Conservation (phyloP, 2,797 vertebrate genomes). For the Ficedula albicollis region DNA sequence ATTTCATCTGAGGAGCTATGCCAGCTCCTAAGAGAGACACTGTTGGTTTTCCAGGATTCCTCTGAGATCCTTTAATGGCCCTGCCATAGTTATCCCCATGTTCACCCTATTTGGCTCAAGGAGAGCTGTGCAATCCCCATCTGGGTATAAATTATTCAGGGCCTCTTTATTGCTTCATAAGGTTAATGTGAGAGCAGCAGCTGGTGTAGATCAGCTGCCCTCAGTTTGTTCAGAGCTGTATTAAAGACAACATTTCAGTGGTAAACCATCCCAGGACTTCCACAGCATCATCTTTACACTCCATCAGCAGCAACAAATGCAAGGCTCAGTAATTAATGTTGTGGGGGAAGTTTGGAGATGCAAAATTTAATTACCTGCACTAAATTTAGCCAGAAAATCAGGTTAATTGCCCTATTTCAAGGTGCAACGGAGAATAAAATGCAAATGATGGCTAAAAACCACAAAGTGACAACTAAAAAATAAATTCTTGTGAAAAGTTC, state of each 20-base stretch:
- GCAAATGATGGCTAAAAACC: neutral
- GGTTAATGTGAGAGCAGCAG: neutral
- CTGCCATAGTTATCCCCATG: neutral
- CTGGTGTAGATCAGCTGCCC: neutral
- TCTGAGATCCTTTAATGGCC: neutral
- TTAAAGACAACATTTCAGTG: neutral
- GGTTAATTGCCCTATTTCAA: neutral
- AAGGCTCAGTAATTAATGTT: neutral
- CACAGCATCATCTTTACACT: neutral
- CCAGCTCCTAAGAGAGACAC: neutral
- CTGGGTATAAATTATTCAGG: conserved; percentile 50
- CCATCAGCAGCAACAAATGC: neutral
- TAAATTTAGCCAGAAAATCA: neutral
- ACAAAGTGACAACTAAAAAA: neutral
- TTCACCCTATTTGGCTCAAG: conserved; percentile 12
- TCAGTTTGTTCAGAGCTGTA: neutral
- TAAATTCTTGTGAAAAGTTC: neutral
- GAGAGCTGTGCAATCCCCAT: neutral
- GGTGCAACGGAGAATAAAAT: neutral
- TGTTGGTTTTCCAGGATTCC: neutral
- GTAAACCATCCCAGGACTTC: neutral
- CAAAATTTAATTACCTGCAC: neutral
- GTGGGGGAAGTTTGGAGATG: neutral
- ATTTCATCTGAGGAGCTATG: neutral
- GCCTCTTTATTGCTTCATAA: conserved; percentile 20